Evolutionary conservation across 2,797 vertebrate genomes (phyloP).

Genomic region (Dendrocincla fuliginosa): DNA sequence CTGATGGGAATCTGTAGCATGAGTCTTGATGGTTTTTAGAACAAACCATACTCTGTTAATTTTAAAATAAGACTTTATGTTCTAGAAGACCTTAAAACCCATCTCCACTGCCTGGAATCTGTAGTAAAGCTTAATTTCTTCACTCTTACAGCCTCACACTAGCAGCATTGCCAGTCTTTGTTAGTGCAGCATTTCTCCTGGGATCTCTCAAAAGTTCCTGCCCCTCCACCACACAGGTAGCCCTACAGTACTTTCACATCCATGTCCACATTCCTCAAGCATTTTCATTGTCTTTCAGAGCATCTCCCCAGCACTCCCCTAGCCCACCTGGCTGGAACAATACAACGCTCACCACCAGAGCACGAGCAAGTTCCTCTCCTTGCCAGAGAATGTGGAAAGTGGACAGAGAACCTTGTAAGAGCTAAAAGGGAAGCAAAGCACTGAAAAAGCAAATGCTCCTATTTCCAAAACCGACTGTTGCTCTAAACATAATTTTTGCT

Average conservation of each 20-base stretch:
- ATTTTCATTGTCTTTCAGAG: not conserved
- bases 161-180: not conserved
- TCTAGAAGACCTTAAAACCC: not conserved
- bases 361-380: not conserved
- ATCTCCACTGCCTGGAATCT: not conserved
- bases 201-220: not conserved
- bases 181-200: not conserved
- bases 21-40: not conserved
- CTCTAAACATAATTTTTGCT: not conserved
- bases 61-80: not conserved
- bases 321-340: not conserved
- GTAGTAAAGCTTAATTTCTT: not conserved
- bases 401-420: not conserved
- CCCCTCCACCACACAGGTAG: rapidly evolving
- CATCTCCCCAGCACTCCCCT: not conserved
- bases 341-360: not conserved
- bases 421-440: not conserved
- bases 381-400: not conserved
- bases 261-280: not conserved
- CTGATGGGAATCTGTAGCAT: not conserved
- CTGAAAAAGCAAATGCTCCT: not conserved
- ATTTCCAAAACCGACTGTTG: not conserved
- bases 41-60: not conserved
- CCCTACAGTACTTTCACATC: not conserved
- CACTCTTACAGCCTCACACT: not conserved